Percentiles rank a stretch among this genome's conserved stretches.
phyloP scores from a whole-genome alignment of 2,797 vertebrate genomes.

The Acanthurus lineatus region DNA sequence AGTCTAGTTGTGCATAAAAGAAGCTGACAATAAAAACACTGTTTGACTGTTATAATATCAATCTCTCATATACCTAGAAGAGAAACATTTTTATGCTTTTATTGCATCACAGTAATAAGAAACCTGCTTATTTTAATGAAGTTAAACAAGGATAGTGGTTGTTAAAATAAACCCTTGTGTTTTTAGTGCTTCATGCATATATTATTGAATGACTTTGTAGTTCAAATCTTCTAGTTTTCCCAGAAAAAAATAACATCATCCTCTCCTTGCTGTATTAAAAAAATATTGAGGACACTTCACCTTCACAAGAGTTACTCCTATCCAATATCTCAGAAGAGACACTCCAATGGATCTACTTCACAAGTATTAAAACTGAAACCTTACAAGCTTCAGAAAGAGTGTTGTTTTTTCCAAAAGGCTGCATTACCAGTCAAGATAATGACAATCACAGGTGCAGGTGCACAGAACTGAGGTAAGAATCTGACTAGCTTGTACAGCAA shows the following conservation, averaged over 20 bases:
- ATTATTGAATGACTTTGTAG: neutral
- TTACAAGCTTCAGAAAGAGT: constrained; percentile 28
- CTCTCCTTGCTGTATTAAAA: neutral
- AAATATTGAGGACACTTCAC: neutral
- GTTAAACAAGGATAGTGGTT: neutral
- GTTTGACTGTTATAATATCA: constrained; percentile 22
- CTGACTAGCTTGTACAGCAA: constrained; percentile 16
- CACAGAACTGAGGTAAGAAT: constrained; percentile 31
- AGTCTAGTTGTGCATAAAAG: constrained; percentile 20
- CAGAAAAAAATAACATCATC: neutral
- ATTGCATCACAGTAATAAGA: neutral
- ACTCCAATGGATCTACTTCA: constrained; percentile 16
- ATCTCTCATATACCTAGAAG: constrained; percentile 19
- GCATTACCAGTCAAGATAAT: constrained; percentile 55
- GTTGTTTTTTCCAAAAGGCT: constrained; percentile 47
- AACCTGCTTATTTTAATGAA: neutral
- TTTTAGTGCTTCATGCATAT: neutral
- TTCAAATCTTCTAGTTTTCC: neutral
- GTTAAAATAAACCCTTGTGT: neutral
- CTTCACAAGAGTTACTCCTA: neutral
- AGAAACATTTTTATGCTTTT: constrained; percentile 8
- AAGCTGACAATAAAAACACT: constrained; percentile 28
- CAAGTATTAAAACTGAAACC: constrained; percentile 29
- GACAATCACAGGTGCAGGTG: constrained; percentile 50
- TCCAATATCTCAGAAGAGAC: neutral